phyloP scores from a whole-genome alignment of 2,113 vertebrate species.

The Reinhardtius hippoglossoides region DNA sequence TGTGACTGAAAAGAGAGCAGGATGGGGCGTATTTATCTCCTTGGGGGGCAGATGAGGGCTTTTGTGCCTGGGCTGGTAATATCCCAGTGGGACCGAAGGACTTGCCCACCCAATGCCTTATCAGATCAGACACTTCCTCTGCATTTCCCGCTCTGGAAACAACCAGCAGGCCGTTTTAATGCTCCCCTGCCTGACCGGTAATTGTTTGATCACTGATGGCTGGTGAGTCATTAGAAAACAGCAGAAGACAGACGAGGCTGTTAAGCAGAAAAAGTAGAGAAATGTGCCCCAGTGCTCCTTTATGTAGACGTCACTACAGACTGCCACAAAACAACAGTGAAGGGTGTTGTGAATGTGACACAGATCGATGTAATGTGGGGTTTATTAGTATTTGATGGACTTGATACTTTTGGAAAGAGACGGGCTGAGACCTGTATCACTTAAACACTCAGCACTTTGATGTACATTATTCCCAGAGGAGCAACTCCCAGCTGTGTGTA shows the following conservation, averaged over 20 bases:
- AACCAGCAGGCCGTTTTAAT: conserved; percentile 26
- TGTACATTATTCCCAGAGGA: conserved; percentile 39
- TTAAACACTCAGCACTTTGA: conserved; percentile 35
- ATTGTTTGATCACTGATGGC: conserved; percentile 63
- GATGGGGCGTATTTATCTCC: conserved; percentile 52
- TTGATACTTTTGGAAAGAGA: not conserved
- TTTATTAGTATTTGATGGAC: conserved; percentile 27
- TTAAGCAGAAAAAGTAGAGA: conserved; percentile 43
- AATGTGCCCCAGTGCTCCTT: conserved; percentile 42
- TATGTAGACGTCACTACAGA: conserved; percentile 41
- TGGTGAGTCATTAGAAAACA: conserved; percentile 37
- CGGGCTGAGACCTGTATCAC: conserved; percentile 12
- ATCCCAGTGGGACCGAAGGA: conserved; percentile 31
- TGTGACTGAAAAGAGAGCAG: conserved; percentile 21
- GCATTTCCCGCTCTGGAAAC: conserved; percentile 32
- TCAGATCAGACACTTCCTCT: conserved; percentile 57
- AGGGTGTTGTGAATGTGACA: conserved; percentile 43
- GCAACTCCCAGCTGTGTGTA: conserved; percentile 16
- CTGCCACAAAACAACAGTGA: not conserved
- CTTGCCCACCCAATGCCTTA: conserved; percentile 29
- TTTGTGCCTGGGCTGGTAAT: conserved; percentile 41
- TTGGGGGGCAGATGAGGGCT: conserved; percentile 55
- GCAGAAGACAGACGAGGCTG: conserved; percentile 53
- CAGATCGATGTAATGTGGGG: conserved; percentile 27
- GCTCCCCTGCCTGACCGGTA: conserved; percentile 39